A percentile compares a stretch with the other conserved stretches of the same genome.
These are phyloP conservation scores for Flexamia atlantica DNA, from an alignment of 2,888 invertebrate genomes.

Conservation along the genomic window DNA sequence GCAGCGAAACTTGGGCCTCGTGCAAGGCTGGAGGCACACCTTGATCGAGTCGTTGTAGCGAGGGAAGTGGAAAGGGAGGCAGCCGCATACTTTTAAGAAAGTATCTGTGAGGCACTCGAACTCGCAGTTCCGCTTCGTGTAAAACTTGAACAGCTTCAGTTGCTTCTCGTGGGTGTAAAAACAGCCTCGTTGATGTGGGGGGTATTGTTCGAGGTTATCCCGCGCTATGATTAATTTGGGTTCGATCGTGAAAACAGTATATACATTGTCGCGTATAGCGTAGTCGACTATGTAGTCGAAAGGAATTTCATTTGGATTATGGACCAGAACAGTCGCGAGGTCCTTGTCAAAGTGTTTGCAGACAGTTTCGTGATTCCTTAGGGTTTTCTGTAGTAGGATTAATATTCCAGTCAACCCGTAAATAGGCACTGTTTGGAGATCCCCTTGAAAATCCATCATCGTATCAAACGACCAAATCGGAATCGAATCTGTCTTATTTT, in stretches of 20 bases:
- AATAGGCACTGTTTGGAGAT: background rate
- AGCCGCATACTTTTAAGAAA: background rate
- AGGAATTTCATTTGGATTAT: conserved; percentile 17
- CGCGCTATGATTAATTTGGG: background rate
- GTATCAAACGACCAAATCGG: background rate
- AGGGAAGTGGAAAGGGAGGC: background rate
- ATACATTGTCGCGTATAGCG: background rate
- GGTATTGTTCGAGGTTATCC: background rate
- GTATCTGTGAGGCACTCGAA: background rate
- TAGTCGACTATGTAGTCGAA: background rate
- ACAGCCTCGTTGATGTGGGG: background rate
- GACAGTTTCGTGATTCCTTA: background rate
- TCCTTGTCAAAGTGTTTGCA: background rate
- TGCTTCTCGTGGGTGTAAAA: background rate
- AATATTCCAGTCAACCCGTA: background rate
- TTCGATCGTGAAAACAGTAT: background rate
- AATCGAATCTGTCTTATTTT: background rate
- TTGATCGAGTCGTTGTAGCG: background rate
- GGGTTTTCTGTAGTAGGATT: no score
- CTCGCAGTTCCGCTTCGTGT: conserved; percentile 12
- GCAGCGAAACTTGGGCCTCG: background rate
- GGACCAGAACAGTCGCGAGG: no score
- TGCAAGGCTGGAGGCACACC: background rate
- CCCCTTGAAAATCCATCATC: background rate
- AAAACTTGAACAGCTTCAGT: background rate